A percentile compares a stretch with the other conserved stretches of the same genome.
Evolutionary conservation across 2,797 vertebrate genomes (phyloP).

Genomic region (Cyclopterus lumpus): DNA sequence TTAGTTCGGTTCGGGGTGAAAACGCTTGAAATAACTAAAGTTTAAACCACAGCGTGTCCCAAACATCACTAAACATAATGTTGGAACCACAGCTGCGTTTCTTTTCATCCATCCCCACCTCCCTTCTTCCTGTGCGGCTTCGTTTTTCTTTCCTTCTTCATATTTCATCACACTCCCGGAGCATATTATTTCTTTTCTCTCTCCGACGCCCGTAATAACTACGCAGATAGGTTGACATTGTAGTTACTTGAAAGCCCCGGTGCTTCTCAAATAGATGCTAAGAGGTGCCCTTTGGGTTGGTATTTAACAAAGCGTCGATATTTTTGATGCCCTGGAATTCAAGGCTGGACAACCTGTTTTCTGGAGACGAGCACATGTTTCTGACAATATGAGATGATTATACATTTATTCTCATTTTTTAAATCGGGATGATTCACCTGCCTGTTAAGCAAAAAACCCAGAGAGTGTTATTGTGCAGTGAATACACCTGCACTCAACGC

Average conservation of each 20-base stretch:
- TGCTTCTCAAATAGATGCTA: neutral
- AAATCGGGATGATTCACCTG: constrained; percentile 8
- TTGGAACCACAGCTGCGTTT: neutral
- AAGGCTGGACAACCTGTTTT: neutral
- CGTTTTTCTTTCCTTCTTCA: neutral
- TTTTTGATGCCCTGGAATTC: neutral
- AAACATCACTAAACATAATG: neutral
- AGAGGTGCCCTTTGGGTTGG: neutral
- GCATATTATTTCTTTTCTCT: too few relatives aligned
- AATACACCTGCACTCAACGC: constrained; percentile 19
- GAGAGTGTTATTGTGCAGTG: neutral
- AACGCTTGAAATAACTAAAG: neutral
- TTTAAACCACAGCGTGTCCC: neutral
- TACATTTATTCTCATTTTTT: neutral
- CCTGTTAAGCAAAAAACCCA: constrained; percentile 2
- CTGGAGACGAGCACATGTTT: neutral
- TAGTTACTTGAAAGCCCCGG: neutral
- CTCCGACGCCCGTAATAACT: neutral
- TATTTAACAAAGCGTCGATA: neutral
- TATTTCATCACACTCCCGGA: neutral
- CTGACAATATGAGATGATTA: constrained; percentile 10
- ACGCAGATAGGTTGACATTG: neutral
- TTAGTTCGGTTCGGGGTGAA: neutral
- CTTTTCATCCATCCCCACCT: too few relatives aligned
- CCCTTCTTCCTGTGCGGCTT: too few relatives aligned